Evolutionary conservation across 2,888 invertebrate species (phyloP).

Genomic region (Belgica antarctica): DNA sequence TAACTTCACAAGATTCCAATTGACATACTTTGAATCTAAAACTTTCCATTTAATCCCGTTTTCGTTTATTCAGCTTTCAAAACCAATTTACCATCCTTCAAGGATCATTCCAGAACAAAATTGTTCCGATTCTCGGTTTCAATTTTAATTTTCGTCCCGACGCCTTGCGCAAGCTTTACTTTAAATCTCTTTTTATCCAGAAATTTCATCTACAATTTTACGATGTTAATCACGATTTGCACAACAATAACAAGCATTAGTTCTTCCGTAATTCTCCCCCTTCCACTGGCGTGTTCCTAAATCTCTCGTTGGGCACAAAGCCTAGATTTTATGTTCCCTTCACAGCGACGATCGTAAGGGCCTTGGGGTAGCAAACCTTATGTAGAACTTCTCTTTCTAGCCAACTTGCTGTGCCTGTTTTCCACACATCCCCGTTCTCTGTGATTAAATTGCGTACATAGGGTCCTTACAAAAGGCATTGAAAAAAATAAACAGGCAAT

Average conservation of each 20-base stretch:
- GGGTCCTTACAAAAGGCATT: too few species aligned
- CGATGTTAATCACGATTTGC: slow-evolving; percentile 42
- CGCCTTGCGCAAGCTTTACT: too few species aligned
- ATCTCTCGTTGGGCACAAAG: neutral
- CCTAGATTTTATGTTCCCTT: neutral
- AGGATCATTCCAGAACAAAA: too few species aligned
- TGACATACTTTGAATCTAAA: too few species aligned
- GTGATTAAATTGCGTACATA: slow-evolving; percentile 26
- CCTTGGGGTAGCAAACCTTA: slow-evolving; percentile 29
- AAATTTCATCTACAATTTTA: slow-evolving; percentile 27
- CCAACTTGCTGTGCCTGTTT: neutral
- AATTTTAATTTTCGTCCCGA: too few species aligned
- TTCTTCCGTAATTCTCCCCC: slow-evolving; percentile 25
- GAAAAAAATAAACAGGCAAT: slow-evolving; percentile 27
- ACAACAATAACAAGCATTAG: slow-evolving; percentile 39
- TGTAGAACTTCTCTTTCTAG: neutral
- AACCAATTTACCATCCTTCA: too few species aligned
- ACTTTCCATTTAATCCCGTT: too few species aligned
- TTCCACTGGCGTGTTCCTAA: neutral
- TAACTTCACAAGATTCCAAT: too few species aligned
- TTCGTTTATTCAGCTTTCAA: too few species aligned
- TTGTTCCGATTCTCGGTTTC: too few species aligned
- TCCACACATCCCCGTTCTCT: slow-evolving; percentile 32
- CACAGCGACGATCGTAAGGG: neutral
- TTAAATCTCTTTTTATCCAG: neutral